Evolutionary conservation across 2,113 vertebrate species (phyloP).

Genomic region (Sphyrna mokarran): DNA sequence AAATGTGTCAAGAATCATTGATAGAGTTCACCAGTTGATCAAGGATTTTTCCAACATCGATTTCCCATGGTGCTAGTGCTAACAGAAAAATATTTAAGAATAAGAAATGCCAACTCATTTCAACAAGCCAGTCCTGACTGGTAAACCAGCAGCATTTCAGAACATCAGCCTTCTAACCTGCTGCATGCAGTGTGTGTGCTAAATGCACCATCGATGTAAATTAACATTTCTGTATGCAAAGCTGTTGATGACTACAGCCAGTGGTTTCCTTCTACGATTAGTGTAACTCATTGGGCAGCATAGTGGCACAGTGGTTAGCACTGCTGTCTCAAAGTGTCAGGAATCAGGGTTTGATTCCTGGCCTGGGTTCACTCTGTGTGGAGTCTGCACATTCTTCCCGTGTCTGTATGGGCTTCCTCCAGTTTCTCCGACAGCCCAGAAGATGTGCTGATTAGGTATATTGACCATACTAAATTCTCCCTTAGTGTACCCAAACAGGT

Average conservation of each 20-base stretch:
- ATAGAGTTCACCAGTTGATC: not conserved
- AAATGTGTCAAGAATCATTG: not conserved
- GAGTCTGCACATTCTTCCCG: too few species aligned
- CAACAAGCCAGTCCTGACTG: not conserved
- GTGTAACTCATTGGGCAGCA: not conserved
- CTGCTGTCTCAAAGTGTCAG: too few species aligned
- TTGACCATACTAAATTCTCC: too few species aligned
- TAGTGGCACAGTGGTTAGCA: too few species aligned
- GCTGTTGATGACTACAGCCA: not conserved
- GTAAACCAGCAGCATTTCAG: not conserved
- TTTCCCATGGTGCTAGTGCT: not conserved
- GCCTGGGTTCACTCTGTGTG: too few species aligned
- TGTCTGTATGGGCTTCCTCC: too few species aligned
- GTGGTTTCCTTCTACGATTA: not conserved
- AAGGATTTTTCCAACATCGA: not conserved
- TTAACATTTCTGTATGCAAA: not conserved
- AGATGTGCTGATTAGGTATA: too few species aligned
- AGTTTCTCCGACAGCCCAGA: too few species aligned
- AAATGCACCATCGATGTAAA: not conserved
- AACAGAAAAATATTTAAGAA: not conserved
- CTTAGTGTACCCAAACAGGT: too few species aligned
- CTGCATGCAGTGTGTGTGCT: not conserved
- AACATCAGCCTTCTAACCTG: not conserved
- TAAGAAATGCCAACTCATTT: not conserved
- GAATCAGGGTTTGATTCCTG: too few species aligned